These are phyloP conservation scores for Dysdera silvatica DNA, from an alignment of 1,140 invertebrate genomes.

Conservation along the genomic window DNA sequence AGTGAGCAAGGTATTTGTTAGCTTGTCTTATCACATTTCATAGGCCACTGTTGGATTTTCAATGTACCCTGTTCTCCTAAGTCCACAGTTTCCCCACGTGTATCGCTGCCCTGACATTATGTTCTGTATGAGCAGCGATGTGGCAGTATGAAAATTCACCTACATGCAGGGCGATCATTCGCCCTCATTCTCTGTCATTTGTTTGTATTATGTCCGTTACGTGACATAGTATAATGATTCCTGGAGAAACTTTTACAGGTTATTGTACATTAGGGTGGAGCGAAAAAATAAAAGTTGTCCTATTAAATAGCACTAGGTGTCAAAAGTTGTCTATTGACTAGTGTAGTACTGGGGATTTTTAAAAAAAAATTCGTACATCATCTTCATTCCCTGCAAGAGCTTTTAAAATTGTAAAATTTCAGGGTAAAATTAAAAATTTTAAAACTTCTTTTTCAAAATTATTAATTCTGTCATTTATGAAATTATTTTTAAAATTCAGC, in stretches of 20 bases:
- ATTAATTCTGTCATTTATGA: too few species aligned
- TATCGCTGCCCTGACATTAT: neutral
- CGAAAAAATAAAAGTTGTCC: too few species aligned
- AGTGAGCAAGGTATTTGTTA: neutral
- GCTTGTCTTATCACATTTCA: neutral
- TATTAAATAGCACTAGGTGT: too few species aligned
- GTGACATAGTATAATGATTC: neutral
- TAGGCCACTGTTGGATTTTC: neutral
- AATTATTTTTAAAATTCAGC: too few species aligned
- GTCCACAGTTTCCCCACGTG: neutral
- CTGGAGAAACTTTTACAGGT: neutral
- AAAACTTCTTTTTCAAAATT: too few species aligned
- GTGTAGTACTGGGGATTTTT: too few species aligned
- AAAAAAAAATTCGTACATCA: too few species aligned
- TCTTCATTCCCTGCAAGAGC: too few species aligned
- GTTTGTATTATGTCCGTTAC: neutral
- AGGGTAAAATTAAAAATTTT: too few species aligned
- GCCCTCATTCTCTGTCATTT: constrained; percentile 1
- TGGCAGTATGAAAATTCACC: constrained; percentile 17
- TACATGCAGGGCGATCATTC: neutral
- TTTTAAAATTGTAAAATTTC: too few species aligned
- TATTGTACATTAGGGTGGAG: too few species aligned
- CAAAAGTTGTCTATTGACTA: too few species aligned
- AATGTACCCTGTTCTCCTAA: neutral
- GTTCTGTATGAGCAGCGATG: neutral